Conservation (phyloP, 2,888 invertebrate species). For the Tiphia femorata region DNA sequence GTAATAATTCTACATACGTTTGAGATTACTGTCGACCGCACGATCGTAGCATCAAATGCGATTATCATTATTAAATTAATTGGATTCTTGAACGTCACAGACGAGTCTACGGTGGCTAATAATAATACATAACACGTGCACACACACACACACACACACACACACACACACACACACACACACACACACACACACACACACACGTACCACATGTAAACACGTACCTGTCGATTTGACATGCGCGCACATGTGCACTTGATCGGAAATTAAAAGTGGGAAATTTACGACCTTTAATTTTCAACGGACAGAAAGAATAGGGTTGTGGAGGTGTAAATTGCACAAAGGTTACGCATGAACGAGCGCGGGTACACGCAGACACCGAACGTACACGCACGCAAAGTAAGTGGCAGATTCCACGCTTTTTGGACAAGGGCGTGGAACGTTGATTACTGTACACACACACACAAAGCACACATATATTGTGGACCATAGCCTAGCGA, state of each 20-base stretch:
- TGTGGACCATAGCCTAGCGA: conserved; percentile 56
- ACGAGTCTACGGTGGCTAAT: no score
- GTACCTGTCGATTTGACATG: not conserved
- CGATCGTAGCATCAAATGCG: not conserved
- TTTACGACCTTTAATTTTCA: no score
- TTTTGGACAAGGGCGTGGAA: no score
- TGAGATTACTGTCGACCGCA: not conserved
- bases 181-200: not conserved
- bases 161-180: not conserved
- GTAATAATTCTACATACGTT: not conserved
- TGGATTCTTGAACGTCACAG: not conserved
- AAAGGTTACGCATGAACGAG: no score
- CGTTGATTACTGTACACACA: conserved; percentile 4
- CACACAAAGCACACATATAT: conserved; percentile 36
- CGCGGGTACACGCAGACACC: no score
- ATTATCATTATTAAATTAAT: not conserved
- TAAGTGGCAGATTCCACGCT: no score
- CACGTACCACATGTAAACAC: not conserved
- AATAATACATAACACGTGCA: not conserved
- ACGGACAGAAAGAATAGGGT: not conserved
- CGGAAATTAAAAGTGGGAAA: no score
- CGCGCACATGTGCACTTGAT: not conserved
- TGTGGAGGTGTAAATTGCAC: not conserved
- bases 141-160: not conserved
- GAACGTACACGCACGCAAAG: no score